A percentile compares a stretch with the other conserved stretches of the same genome.
Evolutionary conservation across 2,797 vertebrate species (phyloP).

Genomic region (Dromococcyx pavoninus): DNA sequence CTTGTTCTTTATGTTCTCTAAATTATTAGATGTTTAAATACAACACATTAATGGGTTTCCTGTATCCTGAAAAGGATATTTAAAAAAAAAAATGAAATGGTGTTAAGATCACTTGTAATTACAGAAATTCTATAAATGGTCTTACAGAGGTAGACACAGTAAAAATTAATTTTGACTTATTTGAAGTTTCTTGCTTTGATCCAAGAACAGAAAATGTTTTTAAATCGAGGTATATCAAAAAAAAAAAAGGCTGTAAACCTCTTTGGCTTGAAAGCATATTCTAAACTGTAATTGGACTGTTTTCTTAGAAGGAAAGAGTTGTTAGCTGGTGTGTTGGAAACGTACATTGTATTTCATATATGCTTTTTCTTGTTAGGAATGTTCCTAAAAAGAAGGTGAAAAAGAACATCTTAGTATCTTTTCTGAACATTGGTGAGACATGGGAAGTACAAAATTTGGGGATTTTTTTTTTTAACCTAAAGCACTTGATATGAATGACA

Average conservation of each 20-base stretch:
- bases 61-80: neutral
- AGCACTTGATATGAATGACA: neutral
- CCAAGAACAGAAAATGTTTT: neutral
- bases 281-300: neutral
- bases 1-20: neutral
- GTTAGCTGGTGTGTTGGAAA: neutral
- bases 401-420: neutral
- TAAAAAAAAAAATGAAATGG: neutral
- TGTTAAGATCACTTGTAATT: neutral
- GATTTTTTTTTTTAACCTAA: neutral
- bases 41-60: neutral
- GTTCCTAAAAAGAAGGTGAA: neutral
- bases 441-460: neutral
- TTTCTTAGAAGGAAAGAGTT: neutral
- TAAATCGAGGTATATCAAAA: neutral
- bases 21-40: neutral
- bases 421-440: neutral
- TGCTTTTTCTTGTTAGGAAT: neutral
- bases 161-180: neutral
- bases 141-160: neutral
- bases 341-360: neutral
- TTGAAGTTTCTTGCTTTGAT: neutral
- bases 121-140: neutral
- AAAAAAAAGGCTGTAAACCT: neutral
- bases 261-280: neutral